A percentile compares a stretch with the other conserved stretches of the same genome.
These are phyloP conservation scores for Melinaea marsaeus DNA, from an alignment of 2,888 invertebrate species.

Conservation along the genomic window DNA sequence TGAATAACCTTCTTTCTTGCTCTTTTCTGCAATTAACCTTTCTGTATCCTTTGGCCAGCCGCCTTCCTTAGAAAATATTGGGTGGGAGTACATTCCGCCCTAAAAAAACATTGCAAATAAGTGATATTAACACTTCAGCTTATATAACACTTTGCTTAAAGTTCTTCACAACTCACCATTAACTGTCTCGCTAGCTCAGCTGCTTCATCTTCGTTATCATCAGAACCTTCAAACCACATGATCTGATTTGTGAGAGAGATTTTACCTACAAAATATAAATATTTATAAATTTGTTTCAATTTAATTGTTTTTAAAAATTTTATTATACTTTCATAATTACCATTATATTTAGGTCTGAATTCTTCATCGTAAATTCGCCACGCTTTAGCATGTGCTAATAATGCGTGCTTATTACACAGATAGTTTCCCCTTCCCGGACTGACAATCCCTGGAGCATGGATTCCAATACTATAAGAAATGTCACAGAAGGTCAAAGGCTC, in stretches of 20 bases:
- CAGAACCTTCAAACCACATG: slow-evolving; percentile 69
- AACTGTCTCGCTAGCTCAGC: slow-evolving; percentile 51
- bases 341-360: slow-evolving; percentile 68
- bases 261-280: slow-evolving; percentile 35
- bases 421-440: slow-evolving; percentile 73
- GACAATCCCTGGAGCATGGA: slow-evolving; percentile 48
- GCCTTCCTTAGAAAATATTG: slow-evolving; percentile 31
- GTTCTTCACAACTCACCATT: slow-evolving; percentile 14
- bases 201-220: slow-evolving; percentile 67
- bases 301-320: neutral
- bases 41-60: slow-evolving; percentile 30
- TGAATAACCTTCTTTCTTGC: slow-evolving; percentile 46
- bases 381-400: slow-evolving; percentile 81
- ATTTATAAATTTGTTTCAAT: neutral
- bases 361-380: slow-evolving; percentile 77
- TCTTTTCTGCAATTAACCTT: slow-evolving; percentile 14
- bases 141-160: neutral
- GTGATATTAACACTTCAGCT: neutral
- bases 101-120: slow-evolving; percentile 3
- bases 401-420: slow-evolving; percentile 78
- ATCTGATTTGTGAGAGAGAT: slow-evolving; percentile 44
- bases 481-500: slow-evolving; percentile 77
- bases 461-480: slow-evolving; percentile 55
- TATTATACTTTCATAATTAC: slow-evolving; percentile 38
- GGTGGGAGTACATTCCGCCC: slow-evolving; percentile 30